phyloP scores from a whole-genome alignment of 2,888 invertebrate genomes.

The Busseola fusca region DNA sequence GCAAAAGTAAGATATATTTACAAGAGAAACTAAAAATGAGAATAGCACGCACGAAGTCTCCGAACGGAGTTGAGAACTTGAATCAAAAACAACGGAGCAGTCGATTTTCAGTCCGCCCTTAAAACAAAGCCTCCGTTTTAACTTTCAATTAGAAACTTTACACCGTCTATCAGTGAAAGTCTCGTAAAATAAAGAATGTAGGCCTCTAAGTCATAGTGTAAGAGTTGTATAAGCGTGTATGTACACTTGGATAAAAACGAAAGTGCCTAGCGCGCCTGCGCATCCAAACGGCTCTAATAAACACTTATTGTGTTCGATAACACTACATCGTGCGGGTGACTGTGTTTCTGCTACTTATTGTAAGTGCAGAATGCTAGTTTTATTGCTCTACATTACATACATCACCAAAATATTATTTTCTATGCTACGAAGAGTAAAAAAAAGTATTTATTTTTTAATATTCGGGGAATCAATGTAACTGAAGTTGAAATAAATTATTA shows the following conservation, averaged over 20 bases:
- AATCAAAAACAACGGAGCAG: conserved; percentile 29
- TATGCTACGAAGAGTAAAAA: neutral
- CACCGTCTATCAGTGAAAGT: conserved; percentile 54
- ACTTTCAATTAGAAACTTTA: conserved; percentile 54
- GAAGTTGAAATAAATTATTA: too few relatives aligned
- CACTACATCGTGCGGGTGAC: conserved; percentile 36
- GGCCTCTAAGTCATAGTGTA: conserved; percentile 54
- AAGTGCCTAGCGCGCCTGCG: conserved; percentile 59
- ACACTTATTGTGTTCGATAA: conserved; percentile 54
- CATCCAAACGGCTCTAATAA: conserved; percentile 59
- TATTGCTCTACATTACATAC: conserved; percentile 11
- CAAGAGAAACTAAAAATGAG: conserved; percentile 5
- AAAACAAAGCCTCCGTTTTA: conserved; percentile 28
- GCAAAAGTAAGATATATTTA: conserved; percentile 26
- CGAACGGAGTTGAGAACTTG: conserved; percentile 14
- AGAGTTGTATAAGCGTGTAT: conserved; percentile 48
- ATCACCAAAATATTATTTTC: conserved; percentile 13
- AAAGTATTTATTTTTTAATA: conserved; percentile 6
- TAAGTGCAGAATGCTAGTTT: conserved; percentile 14
- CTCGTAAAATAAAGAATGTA: conserved; percentile 48
- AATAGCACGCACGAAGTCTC: conserved; percentile 8
- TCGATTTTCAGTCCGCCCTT: conserved; percentile 37
- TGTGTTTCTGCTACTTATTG: conserved; percentile 20
- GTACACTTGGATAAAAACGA: conserved; percentile 57
- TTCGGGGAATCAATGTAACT: neutral